phyloP scores from a whole-genome alignment of 2,113 vertebrate genomes.

The Varanus salvator region DNA sequence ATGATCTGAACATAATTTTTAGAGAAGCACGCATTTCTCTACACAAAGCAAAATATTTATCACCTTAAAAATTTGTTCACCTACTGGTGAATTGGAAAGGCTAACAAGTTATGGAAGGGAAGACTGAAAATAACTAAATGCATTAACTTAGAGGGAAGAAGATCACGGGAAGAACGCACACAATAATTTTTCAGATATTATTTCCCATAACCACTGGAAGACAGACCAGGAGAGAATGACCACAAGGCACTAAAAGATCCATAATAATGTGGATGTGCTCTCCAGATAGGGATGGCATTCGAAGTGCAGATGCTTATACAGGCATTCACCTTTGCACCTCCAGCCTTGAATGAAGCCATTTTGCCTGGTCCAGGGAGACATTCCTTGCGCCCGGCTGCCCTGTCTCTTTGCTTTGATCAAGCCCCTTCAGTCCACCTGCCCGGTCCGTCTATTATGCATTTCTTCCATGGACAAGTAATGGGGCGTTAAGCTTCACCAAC shows the following conservation, averaged over 20 bases:
- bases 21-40: not conserved
- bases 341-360: too few relatives aligned
- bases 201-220: not conserved
- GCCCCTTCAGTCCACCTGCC: not conserved
- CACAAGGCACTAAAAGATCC: not conserved
- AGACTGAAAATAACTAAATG: not conserved
- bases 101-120: not conserved
- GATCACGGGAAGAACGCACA: too few relatives aligned
- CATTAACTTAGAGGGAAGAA: not conserved
- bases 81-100: not conserved
- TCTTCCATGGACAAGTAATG: slow-evolving; percentile 9
- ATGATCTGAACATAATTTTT: slow-evolving; percentile 49
- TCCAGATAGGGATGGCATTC: too few relatives aligned
- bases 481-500: not conserved
- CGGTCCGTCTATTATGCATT: not conserved
- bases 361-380: not conserved
- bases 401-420: not conserved
- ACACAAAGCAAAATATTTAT: not conserved
- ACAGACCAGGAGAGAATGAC: not conserved
- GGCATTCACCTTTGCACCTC: not conserved
- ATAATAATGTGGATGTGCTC: not conserved
- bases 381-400: not conserved
- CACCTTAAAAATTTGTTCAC: not conserved
- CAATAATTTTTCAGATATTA: not conserved
- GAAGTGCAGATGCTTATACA: not conserved